Conservation (phyloP, 2,888 invertebrate genomes). For the Pterostichus madidus region DNA sequence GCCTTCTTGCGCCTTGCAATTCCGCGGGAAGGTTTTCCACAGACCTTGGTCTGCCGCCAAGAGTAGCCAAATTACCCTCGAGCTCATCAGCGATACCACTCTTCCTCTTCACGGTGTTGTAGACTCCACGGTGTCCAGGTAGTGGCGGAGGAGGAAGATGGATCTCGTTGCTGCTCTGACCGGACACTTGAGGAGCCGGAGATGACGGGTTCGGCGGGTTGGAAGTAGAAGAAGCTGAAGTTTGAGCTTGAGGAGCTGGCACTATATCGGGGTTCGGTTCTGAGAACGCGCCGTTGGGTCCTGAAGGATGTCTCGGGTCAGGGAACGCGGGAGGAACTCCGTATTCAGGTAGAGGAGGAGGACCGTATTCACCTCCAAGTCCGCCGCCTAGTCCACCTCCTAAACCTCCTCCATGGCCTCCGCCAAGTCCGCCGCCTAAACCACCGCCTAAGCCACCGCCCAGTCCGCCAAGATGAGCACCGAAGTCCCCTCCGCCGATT, state of each 20-base stretch:
- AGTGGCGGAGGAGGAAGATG: slow-evolving; percentile 92
- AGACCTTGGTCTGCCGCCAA: slow-evolving; percentile 92
- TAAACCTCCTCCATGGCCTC: slow-evolving; percentile 77
- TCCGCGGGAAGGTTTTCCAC: slow-evolving; percentile 91
- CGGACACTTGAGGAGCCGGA: slow-evolving; percentile 79
- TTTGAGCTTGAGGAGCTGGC: slow-evolving; percentile 90
- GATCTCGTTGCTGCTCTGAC: slow-evolving; percentile 83
- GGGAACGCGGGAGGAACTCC: slow-evolving; percentile 90
- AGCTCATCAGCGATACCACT: slow-evolving; percentile 83
- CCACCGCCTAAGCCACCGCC: slow-evolving; percentile 75
- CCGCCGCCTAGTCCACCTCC: slow-evolving; percentile 78
- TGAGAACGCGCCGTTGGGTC: slow-evolving; percentile 89
- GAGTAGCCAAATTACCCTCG: slow-evolving; percentile 88
- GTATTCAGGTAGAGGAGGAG: slow-evolving; percentile 84
- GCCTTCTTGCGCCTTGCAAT: slow-evolving; percentile 86
- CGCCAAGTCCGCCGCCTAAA: slow-evolving; percentile 77
- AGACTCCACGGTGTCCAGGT: slow-evolving; percentile 86
- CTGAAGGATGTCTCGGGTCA: slow-evolving; percentile 92
- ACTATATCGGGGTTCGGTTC: slow-evolving; percentile 90
- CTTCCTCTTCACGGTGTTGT: slow-evolving; percentile 92
- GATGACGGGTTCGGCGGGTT: slow-evolving; percentile 81
- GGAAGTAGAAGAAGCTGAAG: slow-evolving; percentile 84
- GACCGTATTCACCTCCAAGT: slow-evolving; percentile 82
- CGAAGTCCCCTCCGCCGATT: slow-evolving; percentile 76
- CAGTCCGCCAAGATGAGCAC: slow-evolving; percentile 75